A percentile compares a stretch with the other conserved stretches of the same genome.
Conservation (phyloP, 2,888 invertebrate genomes). For the Galeopsomyia nigrocyanea region DNA sequence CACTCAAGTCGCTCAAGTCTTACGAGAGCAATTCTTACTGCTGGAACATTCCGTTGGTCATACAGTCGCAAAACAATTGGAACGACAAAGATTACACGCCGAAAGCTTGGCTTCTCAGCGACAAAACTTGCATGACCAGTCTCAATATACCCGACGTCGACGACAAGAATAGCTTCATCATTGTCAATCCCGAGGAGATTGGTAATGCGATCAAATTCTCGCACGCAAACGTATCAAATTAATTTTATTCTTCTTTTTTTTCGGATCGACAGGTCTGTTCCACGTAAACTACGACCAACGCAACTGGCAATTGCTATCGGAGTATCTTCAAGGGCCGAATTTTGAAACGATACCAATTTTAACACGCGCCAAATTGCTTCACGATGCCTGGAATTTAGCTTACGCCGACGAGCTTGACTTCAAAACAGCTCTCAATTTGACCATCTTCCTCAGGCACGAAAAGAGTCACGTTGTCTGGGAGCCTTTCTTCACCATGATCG, state of each 20-base stretch:
- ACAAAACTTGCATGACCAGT: conserved; percentile 64
- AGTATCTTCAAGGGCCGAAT: conserved; percentile 71
- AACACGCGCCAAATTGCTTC: conserved; percentile 81
- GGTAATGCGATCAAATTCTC: conserved; percentile 73
- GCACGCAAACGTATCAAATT: too few relatives aligned
- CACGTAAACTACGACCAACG: conserved; percentile 85
- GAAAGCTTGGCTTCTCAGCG: conserved; percentile 76
- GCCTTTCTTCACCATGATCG: conserved; percentile 86
- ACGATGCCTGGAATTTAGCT: conserved; percentile 84
- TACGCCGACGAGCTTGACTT: conserved; percentile 84
- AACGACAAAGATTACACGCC: conserved; percentile 74
- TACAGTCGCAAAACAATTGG: conserved; percentile 73
- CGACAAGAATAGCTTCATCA: conserved; percentile 75
- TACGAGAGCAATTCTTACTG: conserved; percentile 67
- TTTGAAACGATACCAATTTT: conserved; percentile 75
- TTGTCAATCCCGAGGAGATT: conserved; percentile 88
- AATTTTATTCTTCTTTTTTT: conserved; percentile 1
- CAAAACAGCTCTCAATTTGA: conserved; percentile 84
- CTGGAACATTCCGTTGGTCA: conserved; percentile 83
- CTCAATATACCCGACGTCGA: conserved; percentile 73
- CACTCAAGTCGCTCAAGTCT: conserved; percentile 62
- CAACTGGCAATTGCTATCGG: conserved; percentile 83
- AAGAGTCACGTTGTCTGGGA: conserved; percentile 85
- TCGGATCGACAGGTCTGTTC: conserved; percentile 75
- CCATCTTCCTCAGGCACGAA: conserved; percentile 80